Conservation (phyloP, 2,113 vertebrate species). For the Corydoras maculifer region DNA sequence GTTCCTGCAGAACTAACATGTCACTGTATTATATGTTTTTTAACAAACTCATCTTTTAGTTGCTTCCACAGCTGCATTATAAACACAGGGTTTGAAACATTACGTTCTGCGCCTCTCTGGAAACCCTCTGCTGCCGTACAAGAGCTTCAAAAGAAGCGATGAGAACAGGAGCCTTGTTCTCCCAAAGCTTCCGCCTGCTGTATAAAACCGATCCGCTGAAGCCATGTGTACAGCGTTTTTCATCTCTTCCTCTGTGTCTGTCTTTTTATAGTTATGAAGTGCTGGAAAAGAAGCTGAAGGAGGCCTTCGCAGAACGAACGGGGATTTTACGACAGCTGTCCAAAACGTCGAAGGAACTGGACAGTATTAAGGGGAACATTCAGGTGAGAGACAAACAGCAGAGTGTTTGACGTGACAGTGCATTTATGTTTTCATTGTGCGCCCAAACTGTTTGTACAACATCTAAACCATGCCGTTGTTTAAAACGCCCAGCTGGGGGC, state of each 20-base stretch:
- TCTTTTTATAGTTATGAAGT: constrained; percentile 78
- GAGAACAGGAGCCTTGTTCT: not conserved
- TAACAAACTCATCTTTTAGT: too few species aligned
- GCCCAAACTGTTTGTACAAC: too few species aligned
- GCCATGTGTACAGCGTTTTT: constrained; percentile 38
- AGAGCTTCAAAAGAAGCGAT: not conserved
- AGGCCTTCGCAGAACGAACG: constrained; percentile 88
- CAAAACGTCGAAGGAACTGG: constrained; percentile 87
- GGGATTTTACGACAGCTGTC: constrained; percentile 83
- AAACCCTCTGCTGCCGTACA: not conserved
- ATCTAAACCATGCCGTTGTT: too few species aligned
- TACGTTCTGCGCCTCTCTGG: not conserved
- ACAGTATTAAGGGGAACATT: constrained; percentile 88
- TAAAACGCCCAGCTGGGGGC: too few species aligned
- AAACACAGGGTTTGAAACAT: not conserved
- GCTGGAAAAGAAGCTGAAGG: constrained; percentile 86
- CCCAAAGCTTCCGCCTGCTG: not conserved
- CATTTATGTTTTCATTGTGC: too few species aligned
- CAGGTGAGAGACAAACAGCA: constrained; percentile 67
- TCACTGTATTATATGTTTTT: too few species aligned
- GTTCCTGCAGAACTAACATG: too few species aligned
- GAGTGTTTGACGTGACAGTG: too few species aligned
- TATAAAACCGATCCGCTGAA: constrained; percentile 34
- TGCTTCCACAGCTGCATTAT: not conserved
- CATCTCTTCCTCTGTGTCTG: constrained; percentile 44